phyloP scores from a whole-genome alignment of 1,140 invertebrate genomes.

The Trissolcus basalis region DNA sequence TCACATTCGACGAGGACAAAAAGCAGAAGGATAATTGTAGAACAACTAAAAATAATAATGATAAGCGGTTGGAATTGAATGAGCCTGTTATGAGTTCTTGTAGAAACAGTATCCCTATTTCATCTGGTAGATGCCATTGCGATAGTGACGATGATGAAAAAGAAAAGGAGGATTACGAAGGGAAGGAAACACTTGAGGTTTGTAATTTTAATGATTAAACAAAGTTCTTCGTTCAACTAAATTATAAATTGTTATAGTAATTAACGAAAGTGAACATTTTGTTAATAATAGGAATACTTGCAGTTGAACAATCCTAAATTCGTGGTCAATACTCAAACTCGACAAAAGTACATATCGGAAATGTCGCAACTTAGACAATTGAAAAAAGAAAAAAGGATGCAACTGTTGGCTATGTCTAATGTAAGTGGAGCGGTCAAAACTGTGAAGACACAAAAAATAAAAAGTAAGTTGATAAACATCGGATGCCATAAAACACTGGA shows the following conservation, averaged over 20 bases:
- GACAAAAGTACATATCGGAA: constrained; percentile 71
- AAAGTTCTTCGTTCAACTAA: too few species aligned
- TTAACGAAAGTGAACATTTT: constrained; percentile 1
- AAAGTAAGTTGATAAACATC: constrained; percentile 52
- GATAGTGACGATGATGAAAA: neutral
- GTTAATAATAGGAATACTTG: constrained; percentile 68
- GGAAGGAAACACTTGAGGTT: constrained; percentile 63
- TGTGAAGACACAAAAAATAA: constrained; percentile 54
- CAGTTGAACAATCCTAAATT: constrained; percentile 71
- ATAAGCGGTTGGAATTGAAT: neutral
- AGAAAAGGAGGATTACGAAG: constrained; percentile 21
- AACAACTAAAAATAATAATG: neutral
- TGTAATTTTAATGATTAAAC: neutral
- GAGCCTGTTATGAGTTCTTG: neutral
- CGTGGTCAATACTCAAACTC: constrained; percentile 70
- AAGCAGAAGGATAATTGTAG: constrained; percentile 7
- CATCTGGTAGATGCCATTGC: too few species aligned
- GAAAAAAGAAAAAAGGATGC: constrained; percentile 68
- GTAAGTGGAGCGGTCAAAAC: constrained; percentile 58
- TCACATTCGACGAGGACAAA: constrained; percentile 64
- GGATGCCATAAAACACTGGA: too few species aligned
- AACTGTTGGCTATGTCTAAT: constrained; percentile 69
- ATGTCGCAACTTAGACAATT: constrained; percentile 69
- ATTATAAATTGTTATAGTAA: too few species aligned
- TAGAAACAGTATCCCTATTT: too few species aligned